Evolutionary conservation across 2,113 vertebrate species (phyloP).

Genomic region (Zosterops japonicus): DNA sequence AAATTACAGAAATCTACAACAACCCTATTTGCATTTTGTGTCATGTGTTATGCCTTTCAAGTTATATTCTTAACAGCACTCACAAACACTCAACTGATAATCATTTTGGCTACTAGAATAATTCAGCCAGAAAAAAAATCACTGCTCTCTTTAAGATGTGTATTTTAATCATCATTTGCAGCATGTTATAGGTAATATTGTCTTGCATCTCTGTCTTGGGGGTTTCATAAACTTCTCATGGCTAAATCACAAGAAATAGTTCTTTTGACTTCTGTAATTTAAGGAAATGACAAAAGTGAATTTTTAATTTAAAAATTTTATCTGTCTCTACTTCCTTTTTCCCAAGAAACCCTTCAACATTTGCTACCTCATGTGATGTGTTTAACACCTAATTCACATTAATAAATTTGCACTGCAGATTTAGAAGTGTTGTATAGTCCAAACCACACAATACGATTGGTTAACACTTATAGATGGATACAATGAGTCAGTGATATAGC

Average conservation of each 20-base stretch:
- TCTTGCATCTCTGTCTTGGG: not conserved
- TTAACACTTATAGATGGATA: slow-evolving; percentile 2
- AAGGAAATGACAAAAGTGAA: not conserved
- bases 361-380: not conserved
- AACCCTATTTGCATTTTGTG: not conserved
- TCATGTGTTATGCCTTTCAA: not conserved
- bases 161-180: not conserved
- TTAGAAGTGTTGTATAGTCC: not conserved
- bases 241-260: not conserved
- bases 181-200: not conserved
- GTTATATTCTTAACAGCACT: not conserved
- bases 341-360: not conserved
- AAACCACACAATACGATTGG: not conserved
- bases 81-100: not conserved
- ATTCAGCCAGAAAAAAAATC: not conserved
- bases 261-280: not conserved
- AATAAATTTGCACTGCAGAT: not conserved
- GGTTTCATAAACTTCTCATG: not conserved
- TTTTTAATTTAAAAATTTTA: not conserved
- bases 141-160: not conserved
- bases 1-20: not conserved
- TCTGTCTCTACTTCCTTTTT: not conserved
- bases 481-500: not conserved
- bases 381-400: not conserved
- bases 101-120: not conserved